A percentile compares a stretch with the other conserved stretches of the same genome.
Evolutionary conservation across 30 jellyfish, hydroid and myxozoan species (phyloP).

Genomic region (Hydra vulgaris): DNA sequence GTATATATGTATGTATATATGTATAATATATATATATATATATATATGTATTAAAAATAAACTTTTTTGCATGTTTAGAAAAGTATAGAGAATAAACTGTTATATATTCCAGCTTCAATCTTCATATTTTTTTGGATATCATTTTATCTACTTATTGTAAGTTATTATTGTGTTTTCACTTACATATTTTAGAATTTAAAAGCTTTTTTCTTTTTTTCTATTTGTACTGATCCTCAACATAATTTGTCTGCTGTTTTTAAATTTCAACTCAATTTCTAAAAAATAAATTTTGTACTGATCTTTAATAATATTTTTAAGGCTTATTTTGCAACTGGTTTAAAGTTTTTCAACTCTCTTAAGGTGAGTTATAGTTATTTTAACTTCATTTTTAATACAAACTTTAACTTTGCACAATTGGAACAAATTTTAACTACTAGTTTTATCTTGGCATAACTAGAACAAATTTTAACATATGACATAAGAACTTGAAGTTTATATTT

Average conservation of each 20-base stretch:
- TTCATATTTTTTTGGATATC: not conserved
- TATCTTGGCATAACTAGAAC: no score
- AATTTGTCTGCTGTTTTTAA: no score
- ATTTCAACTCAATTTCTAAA: no score
- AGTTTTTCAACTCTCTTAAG: constrained; percentile 9
- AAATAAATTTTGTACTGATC: no score
- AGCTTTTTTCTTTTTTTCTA: not conserved
- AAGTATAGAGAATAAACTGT: constrained; percentile 5
- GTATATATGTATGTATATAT: no score
- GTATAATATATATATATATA: no score
- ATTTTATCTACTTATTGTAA: constrained; percentile 21
- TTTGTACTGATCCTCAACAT: not conserved
- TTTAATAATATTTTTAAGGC: constrained; percentile 10
- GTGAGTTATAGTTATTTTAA: no score
- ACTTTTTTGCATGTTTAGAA: not conserved
- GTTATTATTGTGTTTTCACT: not conserved
- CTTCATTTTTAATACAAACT: no score
- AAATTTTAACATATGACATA: no score
- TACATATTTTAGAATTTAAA: not conserved
- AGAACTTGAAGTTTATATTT: no score
- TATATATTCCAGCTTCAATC: constrained; percentile 29
- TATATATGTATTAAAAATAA: not conserved
- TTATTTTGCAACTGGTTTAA: constrained; percentile 34
- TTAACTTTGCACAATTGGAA: no score
- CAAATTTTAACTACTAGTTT: no score